Conservation (phyloP, 2,888 invertebrate species). For the Cynaeus angustus region DNA sequence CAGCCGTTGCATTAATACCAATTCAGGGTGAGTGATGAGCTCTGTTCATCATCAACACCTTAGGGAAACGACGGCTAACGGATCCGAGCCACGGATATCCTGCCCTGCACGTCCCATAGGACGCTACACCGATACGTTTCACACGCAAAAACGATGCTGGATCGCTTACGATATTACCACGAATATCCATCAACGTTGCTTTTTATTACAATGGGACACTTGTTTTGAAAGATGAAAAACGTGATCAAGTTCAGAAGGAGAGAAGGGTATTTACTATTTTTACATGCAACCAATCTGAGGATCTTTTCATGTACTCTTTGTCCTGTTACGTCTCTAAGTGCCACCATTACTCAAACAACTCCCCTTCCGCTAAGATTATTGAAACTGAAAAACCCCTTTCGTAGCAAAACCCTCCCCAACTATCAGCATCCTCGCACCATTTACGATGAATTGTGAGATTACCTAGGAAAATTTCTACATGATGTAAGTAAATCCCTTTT, state of each 20-base stretch:
- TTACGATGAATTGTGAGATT: conserved; percentile 48
- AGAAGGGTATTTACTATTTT: too few relatives aligned
- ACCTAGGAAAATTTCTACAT: conserved; percentile 63
- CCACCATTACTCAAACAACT: too few relatives aligned
- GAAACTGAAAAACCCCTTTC: too few relatives aligned
- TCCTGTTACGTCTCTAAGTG: too few relatives aligned
- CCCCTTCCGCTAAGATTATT: too few relatives aligned
- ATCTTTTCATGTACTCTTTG: too few relatives aligned
- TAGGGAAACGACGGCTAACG: conserved; percentile 62
- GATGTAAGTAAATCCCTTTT: conserved; percentile 67
- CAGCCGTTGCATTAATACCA: conserved; percentile 72
- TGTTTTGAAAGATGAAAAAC: not conserved
- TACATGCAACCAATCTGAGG: too few relatives aligned
- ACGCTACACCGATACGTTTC: conserved; percentile 59
- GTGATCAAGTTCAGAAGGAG: not conserved
- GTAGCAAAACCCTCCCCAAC: too few relatives aligned
- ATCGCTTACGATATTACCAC: conserved; percentile 18
- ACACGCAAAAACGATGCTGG: conserved; percentile 54
- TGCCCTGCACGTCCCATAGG: conserved; percentile 63
- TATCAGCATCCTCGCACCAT: not conserved
- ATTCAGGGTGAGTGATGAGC: conserved; percentile 71
- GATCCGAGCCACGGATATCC: conserved; percentile 65
- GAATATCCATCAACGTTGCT: conserved; percentile 20
- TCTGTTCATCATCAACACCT: conserved; percentile 71
- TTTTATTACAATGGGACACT: conserved; percentile 8